phyloP scores from a whole-genome alignment of 2,888 invertebrate species.

The Syrista parreyssii region DNA sequence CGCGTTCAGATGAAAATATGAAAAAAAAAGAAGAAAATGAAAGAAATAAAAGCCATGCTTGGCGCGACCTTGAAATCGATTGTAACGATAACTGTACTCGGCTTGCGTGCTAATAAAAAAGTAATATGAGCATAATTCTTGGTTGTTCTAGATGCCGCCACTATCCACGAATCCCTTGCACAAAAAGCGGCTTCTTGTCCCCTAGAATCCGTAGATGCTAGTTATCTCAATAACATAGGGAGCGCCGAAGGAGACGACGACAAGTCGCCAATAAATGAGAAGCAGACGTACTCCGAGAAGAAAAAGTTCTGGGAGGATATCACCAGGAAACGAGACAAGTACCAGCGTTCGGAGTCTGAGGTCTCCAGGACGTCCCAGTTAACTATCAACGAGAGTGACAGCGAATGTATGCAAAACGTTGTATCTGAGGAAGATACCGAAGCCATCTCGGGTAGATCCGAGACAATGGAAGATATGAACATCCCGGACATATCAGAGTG shows the following conservation, averaged over 20 bases:
- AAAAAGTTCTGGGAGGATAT: conserved; percentile 64
- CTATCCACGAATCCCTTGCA: conserved; percentile 60
- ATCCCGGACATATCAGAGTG: conserved; percentile 68
- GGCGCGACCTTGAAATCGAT: conserved; percentile 6
- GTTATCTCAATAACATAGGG: conserved; percentile 58
- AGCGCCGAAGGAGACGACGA: conserved; percentile 19
- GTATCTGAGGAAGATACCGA: conserved; percentile 48
- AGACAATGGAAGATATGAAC: conserved; percentile 45
- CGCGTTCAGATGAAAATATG: conserved; percentile 37
- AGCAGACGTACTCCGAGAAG: conserved; percentile 62
- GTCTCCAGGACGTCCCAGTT: conserved; percentile 58
- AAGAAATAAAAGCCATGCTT: conserved; percentile 32
- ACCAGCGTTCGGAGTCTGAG: conserved; percentile 61
- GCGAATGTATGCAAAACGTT: conserved; percentile 55
- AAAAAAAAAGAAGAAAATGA: conserved; percentile 26
- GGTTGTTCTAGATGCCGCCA: conserved; percentile 65
- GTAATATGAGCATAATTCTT: conserved; percentile 50
- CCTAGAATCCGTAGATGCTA: conserved; percentile 64
- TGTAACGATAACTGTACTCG: conserved; percentile 2
- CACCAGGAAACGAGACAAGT: conserved; percentile 57
- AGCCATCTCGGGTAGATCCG: background rate
- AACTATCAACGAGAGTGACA: conserved; percentile 60
- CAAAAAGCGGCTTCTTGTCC: conserved; percentile 60
- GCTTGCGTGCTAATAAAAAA: conserved; percentile 32
- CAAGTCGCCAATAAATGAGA: conserved; percentile 52